phyloP scores from a whole-genome alignment of 2,888 invertebrate genomes.

The Cheiracanthium punctorium region DNA sequence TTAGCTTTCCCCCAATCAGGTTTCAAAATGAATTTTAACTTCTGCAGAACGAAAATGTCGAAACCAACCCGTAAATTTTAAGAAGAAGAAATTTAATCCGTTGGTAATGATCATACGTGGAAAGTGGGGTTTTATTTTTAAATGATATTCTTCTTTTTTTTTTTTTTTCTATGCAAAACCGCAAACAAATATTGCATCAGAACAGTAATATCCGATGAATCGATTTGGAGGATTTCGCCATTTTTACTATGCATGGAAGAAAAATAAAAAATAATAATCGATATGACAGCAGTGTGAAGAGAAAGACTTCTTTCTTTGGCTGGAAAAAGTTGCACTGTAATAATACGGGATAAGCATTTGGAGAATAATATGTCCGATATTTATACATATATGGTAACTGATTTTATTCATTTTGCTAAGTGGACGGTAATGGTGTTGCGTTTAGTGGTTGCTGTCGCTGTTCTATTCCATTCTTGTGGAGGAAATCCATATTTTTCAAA shows the following conservation, averaged over 20 bases:
- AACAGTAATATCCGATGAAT: constrained; percentile 39
- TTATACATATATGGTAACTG: neutral
- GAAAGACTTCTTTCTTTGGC: neutral
- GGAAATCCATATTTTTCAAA: neutral
- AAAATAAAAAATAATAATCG: too few species aligned
- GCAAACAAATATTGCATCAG: neutral
- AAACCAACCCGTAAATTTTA: too few species aligned
- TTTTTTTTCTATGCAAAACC: too few species aligned
- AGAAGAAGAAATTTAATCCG: neutral
- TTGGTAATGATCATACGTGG: neutral
- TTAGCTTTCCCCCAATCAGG: too few species aligned
- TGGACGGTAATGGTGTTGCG: neutral
- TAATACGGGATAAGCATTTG: neutral
- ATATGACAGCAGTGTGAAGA: constrained; percentile 11
- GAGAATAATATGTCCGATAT: constrained; percentile 6
- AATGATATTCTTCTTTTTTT: too few species aligned
- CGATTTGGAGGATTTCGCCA: constrained; percentile 42
- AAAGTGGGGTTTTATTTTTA: too few species aligned
- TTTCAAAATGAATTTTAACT: too few species aligned
- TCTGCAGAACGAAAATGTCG: too few species aligned
- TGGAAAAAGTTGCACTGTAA: neutral
- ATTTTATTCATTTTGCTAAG: neutral
- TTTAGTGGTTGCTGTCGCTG: neutral
- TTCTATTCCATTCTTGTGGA: neutral
- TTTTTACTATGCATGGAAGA: constrained; percentile 19